A percentile compares a stretch with the other conserved stretches of the same genome.
Conservation (phyloP, 2,113 vertebrate species). For the Equus przewalskii region DNA sequence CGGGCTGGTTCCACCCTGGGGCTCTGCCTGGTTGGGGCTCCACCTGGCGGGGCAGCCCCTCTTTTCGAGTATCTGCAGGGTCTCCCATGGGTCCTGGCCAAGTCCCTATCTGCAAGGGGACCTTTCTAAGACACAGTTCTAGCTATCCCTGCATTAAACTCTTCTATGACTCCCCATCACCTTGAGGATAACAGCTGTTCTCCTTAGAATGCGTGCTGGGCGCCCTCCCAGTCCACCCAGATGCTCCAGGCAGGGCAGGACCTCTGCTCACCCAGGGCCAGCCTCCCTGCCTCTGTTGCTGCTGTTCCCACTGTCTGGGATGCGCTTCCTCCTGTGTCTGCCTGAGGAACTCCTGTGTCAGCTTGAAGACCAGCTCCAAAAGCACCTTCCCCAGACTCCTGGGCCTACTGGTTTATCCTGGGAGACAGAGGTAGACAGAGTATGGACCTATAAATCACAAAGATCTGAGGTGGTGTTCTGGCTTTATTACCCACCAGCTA, state of each 20-base stretch:
- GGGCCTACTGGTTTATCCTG: neutral
- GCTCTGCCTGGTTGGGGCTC: neutral
- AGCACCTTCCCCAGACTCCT: neutral
- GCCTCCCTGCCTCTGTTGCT: neutral
- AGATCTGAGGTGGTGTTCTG: neutral
- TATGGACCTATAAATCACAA: neutral
- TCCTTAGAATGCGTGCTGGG: neutral
- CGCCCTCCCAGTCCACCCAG: neutral
- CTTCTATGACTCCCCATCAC: neutral
- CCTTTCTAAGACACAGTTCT: neutral
- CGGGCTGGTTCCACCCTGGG: neutral
- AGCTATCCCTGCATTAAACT: no score
- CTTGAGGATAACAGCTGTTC: neutral
- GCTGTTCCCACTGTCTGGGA: neutral
- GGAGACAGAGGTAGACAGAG: neutral
- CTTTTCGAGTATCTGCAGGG: neutral
- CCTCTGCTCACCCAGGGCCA: no score
- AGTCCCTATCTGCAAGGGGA: neutral
- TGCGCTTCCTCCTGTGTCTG: neutral
- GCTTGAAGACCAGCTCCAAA: neutral
- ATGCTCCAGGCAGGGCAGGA: rapidly evolving
- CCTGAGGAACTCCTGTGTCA: neutral
- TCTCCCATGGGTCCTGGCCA: no score
- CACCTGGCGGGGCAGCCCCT: no score
- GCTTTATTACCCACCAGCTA: neutral